These are phyloP conservation scores for Cybosia mesomella DNA, from an alignment of 2,888 invertebrate species.

Conservation along the genomic window DNA sequence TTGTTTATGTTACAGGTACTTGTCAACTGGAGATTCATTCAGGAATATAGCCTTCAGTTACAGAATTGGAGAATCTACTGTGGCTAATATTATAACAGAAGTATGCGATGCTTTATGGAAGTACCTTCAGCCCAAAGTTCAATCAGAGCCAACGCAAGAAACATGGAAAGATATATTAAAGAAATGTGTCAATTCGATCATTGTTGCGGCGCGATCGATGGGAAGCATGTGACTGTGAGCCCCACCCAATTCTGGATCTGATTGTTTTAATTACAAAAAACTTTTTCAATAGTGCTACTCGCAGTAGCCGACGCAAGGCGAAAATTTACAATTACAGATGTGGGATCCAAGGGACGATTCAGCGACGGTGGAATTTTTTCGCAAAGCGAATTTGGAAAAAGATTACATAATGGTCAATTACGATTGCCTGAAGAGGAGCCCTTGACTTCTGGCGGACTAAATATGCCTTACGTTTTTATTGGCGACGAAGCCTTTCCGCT, in stretches of 20 bases:
- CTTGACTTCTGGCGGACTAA: conserved; percentile 25
- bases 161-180: conserved; percentile 34
- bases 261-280: conserved; percentile 37
- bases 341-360: conserved; percentile 29
- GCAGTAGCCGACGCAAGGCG: conserved; percentile 35
- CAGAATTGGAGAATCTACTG: conserved; percentile 40
- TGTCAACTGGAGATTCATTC: conserved; percentile 40
- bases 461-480: conserved; percentile 36
- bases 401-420: conserved; percentile 17
- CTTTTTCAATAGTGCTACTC: conserved; percentile 37
- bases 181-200: conserved; percentile 35
- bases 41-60: conserved; percentile 36
- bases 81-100: conserved; percentile 26
- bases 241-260: conserved; percentile 37
- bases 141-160: conserved; percentile 20
- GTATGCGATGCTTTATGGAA: conserved; percentile 37
- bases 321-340: conserved; percentile 27
- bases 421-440: conserved; percentile 28
- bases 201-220: conserved; percentile 30
- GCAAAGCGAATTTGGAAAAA: conserved; percentile 22
- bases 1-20: conserved; percentile 22
- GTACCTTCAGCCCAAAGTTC: conserved; percentile 28
- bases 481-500: conserved; percentile 35
- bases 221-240: conserved; percentile 22
- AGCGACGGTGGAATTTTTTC: conserved; percentile 33